Conservation (phyloP, 2,888 invertebrate genomes). For the Hydropsyche betteni region DNA sequence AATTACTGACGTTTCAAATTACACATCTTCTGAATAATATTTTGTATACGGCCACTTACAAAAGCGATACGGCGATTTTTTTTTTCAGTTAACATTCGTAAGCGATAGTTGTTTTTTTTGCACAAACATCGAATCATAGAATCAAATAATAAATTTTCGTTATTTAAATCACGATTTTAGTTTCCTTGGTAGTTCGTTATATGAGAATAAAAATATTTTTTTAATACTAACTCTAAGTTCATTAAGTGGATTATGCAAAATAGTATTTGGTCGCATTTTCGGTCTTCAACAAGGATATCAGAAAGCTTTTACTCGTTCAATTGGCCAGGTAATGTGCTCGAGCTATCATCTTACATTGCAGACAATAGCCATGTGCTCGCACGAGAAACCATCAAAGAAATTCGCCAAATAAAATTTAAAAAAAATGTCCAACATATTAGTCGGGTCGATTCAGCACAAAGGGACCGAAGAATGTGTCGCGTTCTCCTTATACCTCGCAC, state of each 20-base stretch:
- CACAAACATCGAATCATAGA: background rate
- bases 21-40: slow-evolving; percentile 31
- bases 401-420: background rate
- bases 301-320: slow-evolving; percentile 38
- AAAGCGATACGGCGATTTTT: background rate
- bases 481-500: background rate
- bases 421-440: slow-evolving; percentile 18
- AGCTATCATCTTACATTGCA: slow-evolving; percentile 39
- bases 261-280: background rate
- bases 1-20: slow-evolving; percentile 37
- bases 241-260: no score
- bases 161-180: background rate
- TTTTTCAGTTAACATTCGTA: slow-evolving; percentile 6
- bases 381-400: slow-evolving; percentile 24
- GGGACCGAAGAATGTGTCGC: slow-evolving; percentile 17
- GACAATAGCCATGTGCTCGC: slow-evolving; percentile 28
- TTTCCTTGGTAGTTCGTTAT: no score
- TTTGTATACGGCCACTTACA: background rate
- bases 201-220: no score
- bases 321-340: slow-evolving; percentile 44
- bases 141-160: background rate
- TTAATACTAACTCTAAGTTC: no score
- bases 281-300: slow-evolving; percentile 10
- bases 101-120: background rate
- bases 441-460: slow-evolving; percentile 17